Percentiles rank a stretch among this genome's conserved stretches.
phyloP scores from a whole-genome alignment of 1,140 invertebrate species.

The Steinernema feltiae region DNA sequence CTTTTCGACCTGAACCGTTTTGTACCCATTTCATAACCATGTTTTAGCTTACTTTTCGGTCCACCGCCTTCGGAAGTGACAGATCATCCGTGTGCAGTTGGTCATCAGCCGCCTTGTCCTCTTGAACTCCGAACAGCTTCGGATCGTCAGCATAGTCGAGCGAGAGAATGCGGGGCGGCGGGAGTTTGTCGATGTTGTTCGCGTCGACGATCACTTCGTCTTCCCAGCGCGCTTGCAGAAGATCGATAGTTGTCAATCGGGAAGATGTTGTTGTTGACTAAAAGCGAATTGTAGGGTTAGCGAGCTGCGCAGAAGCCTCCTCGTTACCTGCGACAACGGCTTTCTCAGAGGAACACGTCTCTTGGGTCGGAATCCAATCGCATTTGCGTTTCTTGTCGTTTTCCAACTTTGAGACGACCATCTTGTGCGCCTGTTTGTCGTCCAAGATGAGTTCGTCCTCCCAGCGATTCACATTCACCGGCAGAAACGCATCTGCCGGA shows the following conservation, averaged over 20 bases:
- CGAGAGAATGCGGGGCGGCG: conserved; percentile 83
- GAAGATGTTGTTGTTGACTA: conserved; percentile 46
- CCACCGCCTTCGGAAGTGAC: conserved; percentile 21
- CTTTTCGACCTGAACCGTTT: conserved; percentile 80
- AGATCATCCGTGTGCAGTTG: conserved; percentile 33
- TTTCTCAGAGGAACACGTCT: conserved; percentile 49
- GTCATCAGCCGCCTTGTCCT: conserved; percentile 42
- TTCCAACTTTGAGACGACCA: conserved; percentile 45
- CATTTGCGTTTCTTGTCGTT: conserved; percentile 46
- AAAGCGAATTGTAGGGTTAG: too few species aligned
- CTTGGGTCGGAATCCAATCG: conserved; percentile 54
- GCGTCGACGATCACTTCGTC: conserved; percentile 97
- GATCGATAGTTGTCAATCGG: conserved; percentile 51
- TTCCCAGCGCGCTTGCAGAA: conserved; percentile 72
- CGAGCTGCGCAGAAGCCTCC: too few species aligned
- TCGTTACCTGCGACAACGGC: conserved; percentile 35
- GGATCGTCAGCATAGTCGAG: conserved; percentile 88
- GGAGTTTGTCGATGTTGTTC: conserved; percentile 69
- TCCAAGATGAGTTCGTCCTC: conserved; percentile 98
- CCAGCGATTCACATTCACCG: conserved; percentile 68
- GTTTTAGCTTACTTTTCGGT: conserved; percentile 37
- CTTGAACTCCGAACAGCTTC: conserved; percentile 52
- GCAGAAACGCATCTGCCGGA: conserved; percentile 43
- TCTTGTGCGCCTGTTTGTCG: conserved; percentile 73
- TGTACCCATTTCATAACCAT: conserved; percentile 9